Conservation (phyloP, 2,113 vertebrate species). For the Gallinago media region DNA sequence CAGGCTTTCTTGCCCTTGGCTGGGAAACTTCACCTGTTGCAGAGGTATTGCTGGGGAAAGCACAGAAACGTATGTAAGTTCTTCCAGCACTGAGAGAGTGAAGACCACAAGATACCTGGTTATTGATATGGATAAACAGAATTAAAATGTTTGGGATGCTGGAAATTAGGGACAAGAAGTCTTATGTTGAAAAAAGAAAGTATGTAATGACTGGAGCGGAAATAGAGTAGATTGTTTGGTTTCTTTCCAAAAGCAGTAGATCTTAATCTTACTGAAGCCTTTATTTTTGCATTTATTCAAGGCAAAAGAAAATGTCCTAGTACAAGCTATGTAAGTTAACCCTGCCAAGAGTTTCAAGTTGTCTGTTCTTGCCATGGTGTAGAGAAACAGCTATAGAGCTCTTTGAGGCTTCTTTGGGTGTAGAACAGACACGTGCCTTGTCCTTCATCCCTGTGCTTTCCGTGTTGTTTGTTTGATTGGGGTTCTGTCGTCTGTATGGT, state of each 20-base stretch:
- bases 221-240: background rate
- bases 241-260: background rate
- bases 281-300: background rate
- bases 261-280: background rate
- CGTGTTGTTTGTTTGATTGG: background rate
- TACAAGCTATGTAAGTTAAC: background rate
- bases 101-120: background rate
- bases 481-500: background rate
- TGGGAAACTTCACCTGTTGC: background rate
- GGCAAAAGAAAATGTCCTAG: background rate
- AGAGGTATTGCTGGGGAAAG: background rate
- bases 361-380: background rate
- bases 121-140: background rate
- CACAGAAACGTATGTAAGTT: background rate
- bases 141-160: background rate
- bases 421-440: background rate
- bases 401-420: no score
- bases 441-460: background rate
- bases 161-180: background rate
- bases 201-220: background rate
- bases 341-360: background rate
- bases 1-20: background rate
- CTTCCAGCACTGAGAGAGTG: background rate
- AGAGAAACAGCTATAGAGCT: background rate
- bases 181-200: background rate